Percentiles rank a stretch among this genome's conserved stretches.
These are phyloP conservation scores for Hydra vulgaris DNA, from an alignment of 30 jellyfish, hydroid and myxozoan species.

Conservation along the genomic window DNA sequence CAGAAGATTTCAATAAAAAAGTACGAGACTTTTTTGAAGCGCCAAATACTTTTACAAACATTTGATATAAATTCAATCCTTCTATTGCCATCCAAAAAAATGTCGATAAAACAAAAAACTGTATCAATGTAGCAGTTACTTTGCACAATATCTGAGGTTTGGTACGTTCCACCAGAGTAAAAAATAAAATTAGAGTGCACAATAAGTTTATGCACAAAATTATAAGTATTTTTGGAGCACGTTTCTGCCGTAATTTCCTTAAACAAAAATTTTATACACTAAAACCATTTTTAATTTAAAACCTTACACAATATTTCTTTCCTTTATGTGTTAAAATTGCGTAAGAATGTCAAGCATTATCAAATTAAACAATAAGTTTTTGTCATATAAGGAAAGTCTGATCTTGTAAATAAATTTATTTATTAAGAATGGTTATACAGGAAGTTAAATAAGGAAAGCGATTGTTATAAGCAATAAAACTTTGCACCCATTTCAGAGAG, in stretches of 20 bases:
- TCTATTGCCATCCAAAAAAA: constrained; percentile 81
- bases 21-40: not conserved
- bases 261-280: no score
- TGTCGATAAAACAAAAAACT: constrained; percentile 59
- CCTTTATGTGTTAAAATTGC: no score
- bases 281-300: no score
- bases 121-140: constrained; percentile 50
- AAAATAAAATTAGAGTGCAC: constrained; percentile 32
- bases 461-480: no score
- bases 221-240: constrained; percentile 68
- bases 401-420: no score
- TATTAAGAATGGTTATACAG: no score
- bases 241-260: constrained; percentile 51
- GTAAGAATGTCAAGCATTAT: no score
- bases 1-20: not conserved
- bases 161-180: constrained; percentile 58
- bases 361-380: no score
- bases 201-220: constrained; percentile 51
- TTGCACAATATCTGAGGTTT: constrained; percentile 45
- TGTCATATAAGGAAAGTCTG: no score
- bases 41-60: constrained; percentile 45
- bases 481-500: no score
- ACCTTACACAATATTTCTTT: no score
- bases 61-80: constrained; percentile 65
- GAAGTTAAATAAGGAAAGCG: no score